Conservation (phyloP, 37 sponge, comb jelly and placozoan species). For the Amphimedon queenslandica region DNA sequence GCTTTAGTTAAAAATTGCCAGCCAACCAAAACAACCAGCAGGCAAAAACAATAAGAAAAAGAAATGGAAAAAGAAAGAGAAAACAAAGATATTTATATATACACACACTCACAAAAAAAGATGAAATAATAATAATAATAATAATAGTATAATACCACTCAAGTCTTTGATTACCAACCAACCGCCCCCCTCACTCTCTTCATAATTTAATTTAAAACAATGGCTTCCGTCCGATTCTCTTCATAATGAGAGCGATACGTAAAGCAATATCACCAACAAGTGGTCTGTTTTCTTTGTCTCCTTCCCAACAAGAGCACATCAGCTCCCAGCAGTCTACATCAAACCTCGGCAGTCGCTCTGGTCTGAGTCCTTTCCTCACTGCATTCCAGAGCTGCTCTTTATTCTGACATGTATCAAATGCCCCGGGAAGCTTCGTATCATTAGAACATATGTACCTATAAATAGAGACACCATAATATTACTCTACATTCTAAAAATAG, state of each 20-base stretch:
- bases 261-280: conserved; percentile 70
- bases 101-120: no score
- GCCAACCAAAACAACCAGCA: no score
- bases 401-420: conserved; percentile 79
- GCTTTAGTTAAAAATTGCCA: no score
- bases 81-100: no score
- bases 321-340: conserved; percentile 77
- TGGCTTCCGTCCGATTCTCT: conserved; percentile 45
- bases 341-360: conserved; percentile 79
- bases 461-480: not conserved
- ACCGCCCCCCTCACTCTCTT: no score
- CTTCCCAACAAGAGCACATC: conserved; percentile 87
- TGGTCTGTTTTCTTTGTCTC: conserved; percentile 59
- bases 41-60: no score
- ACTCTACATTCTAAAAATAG: not conserved
- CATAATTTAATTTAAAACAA: conserved; percentile 1
- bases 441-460: conserved; percentile 80
- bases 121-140: no score
- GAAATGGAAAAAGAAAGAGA: no score
- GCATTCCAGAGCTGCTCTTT: conserved; percentile 86
- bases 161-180: no score
- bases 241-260: conserved; percentile 60
- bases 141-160: no score
- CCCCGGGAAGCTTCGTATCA: conserved; percentile 62
- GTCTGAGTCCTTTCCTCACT: conserved; percentile 86